A percentile compares a stretch with the other conserved stretches of the same genome.
phyloP scores from a whole-genome alignment of 2,797 vertebrate genomes.

The Eulemur rubriventer region DNA sequence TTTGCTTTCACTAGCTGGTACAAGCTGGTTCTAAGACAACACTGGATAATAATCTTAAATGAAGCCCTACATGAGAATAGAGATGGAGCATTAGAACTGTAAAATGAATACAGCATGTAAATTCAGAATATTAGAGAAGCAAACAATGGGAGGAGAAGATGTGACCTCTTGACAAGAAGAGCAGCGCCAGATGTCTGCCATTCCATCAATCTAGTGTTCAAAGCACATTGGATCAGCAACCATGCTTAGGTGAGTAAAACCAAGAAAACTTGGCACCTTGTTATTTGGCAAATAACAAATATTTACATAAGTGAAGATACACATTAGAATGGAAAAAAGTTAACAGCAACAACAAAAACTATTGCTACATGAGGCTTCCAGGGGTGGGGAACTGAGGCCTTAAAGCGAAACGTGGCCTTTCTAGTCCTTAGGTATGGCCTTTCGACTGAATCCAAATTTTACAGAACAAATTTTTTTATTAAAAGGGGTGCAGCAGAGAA shows the following conservation, averaged over 20 bases:
- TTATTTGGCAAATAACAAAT: not conserved
- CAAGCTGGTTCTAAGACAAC: not conserved
- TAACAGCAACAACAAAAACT: not conserved
- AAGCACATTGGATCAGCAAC: not conserved
- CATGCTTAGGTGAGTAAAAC: not conserved
- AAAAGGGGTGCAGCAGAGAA: too few species aligned
- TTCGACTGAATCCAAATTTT: too few species aligned
- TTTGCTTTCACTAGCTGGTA: not conserved
- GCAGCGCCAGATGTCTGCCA: not conserved
- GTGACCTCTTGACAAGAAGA: not conserved
- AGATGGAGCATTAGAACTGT: not conserved
- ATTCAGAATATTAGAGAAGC: not conserved
- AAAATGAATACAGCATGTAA: too few species aligned
- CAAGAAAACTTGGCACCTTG: not conserved
- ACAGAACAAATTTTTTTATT: too few species aligned
- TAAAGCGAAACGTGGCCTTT: too few species aligned
- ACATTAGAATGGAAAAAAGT: not conserved
- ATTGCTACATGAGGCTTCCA: not conserved
- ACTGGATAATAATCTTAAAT: not conserved
- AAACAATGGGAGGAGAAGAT: not conserved
- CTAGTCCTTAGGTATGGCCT: too few species aligned
- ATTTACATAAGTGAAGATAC: not conserved
- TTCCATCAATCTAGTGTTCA: not conserved
- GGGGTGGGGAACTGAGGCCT: too few species aligned
- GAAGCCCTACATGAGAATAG: not conserved